Evolutionary conservation across 2,113 vertebrate genomes (phyloP), one percentile per base, ranked within the genome.

Genomic region (Neodon shergylaensis): DNA sequence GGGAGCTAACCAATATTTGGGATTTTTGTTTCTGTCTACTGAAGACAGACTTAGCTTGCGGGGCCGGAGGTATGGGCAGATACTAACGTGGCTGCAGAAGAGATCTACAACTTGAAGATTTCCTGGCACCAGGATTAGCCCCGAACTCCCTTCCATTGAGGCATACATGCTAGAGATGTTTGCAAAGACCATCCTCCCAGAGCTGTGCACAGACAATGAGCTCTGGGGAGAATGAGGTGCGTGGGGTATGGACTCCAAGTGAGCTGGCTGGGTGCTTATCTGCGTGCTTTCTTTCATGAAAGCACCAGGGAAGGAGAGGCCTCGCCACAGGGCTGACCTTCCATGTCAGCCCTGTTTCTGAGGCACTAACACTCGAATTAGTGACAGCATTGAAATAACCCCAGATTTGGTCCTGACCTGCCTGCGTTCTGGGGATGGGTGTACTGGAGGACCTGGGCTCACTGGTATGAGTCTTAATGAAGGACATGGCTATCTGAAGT

Each of bases 81-180:
- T 66, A 28, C 44, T 61, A 2, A 39, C 28, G 42, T 58, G 73
- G 17, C 54, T 44, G 8, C 77, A n/a, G 31, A 31, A 17, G 19
- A 11, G 91, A 22, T 52, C 68, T 47, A 61, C 81, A 89, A 4
- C 24, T 22, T 49, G 89, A 42, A 36, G 16, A 17, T 4, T 16
- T 58, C 65, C 39, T 73, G 26, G 58, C 44, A 11, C 16, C 24
- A 5, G 26, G 36, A 24, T 39, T 78, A 33, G 19, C 21, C 54
- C 17, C 42, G 78, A 14, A 61, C 47, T 94, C 78, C 33, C 31
- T 83, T 66, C 52, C 11, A 22, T n/a, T 44, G 66, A 63, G 61
- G 73, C 17, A n/a, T 5, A 12, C 1, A 0, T 4, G 16, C n/a
- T 2, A 54, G 84, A 1, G 52, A 52, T 12, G 33, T 24, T 70